These are phyloP conservation scores for Chauna torquata DNA, from an alignment of 2,113 vertebrate species.

Conservation along the genomic window DNA sequence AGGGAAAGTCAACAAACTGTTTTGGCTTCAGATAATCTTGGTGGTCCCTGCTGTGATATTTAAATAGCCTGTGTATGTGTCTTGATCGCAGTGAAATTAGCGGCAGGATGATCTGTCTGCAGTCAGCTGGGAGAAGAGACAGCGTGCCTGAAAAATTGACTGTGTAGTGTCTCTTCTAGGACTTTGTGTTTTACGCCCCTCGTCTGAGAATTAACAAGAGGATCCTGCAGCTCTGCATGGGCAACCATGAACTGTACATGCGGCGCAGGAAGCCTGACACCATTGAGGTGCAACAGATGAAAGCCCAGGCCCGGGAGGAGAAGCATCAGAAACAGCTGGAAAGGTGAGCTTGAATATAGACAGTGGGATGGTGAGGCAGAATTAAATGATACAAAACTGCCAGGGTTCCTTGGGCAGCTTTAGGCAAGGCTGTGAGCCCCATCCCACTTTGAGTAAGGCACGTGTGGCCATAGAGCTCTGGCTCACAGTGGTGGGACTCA, in stretches of 20 bases:
- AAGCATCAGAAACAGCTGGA: conserved; percentile 91
- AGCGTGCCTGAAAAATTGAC: background rate
- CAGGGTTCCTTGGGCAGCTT: background rate
- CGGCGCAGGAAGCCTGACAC: conserved; percentile 94
- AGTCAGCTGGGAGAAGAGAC: background rate
- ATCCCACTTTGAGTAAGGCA: accelerated
- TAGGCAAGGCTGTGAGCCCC: accelerated
- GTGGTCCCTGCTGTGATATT: background rate
- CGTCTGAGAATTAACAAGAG: conserved; percentile 96
- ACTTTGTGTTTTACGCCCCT: conserved; percentile 94
- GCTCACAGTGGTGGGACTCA: accelerated
- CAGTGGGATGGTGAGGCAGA: background rate
- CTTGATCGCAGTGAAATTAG: background rate
- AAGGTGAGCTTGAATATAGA: conserved; percentile 69
- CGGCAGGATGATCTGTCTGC: background rate
- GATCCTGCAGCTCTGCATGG: conserved; percentile 97
- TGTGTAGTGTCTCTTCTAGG: conserved; percentile 69
- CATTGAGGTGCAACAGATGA: conserved; percentile 99
- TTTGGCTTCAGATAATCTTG: background rate
- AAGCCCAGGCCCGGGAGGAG: conserved; percentile 93
- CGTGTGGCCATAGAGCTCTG: background rate
- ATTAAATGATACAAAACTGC: accelerated
- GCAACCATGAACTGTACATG: conserved; percentile 97
- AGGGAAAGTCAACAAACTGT: no score
- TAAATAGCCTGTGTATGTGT: background rate